These are phyloP conservation scores for Philantomba maxwellii DNA, from an alignment of 2,113 vertebrate species.

Conservation along the genomic window DNA sequence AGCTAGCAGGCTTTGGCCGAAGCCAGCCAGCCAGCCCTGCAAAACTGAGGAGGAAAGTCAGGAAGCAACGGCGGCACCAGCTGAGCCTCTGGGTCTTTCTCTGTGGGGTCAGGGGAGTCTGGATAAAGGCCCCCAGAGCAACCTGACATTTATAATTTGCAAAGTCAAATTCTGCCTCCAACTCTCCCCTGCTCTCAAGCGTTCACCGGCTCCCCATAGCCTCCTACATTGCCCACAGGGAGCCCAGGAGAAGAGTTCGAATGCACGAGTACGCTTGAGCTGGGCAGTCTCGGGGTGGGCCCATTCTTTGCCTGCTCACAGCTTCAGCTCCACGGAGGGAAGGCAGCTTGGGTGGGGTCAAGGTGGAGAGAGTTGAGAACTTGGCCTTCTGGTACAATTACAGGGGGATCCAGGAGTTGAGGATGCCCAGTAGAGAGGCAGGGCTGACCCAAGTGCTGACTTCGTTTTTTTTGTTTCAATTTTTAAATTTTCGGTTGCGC, in stretches of 20 bases:
- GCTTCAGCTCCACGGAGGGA: accelerated
- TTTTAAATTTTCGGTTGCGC: neutral
- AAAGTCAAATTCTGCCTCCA: neutral
- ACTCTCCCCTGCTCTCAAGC: neutral
- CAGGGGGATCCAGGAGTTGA: neutral
- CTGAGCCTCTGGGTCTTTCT: neutral
- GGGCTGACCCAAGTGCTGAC: accelerated
- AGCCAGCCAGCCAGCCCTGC: neutral
- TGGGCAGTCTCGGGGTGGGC: accelerated
- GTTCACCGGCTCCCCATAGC: neutral
- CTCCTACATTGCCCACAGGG: accelerated
- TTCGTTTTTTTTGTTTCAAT: no score
- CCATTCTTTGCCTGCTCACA: accelerated
- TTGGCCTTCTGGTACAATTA: neutral
- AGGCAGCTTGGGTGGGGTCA: accelerated
- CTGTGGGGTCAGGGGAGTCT: neutral
- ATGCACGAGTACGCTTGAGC: accelerated
- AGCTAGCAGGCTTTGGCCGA: accelerated
- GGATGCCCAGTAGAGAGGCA: accelerated
- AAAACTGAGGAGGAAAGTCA: neutral
- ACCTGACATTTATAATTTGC: neutral
- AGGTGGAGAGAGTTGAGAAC: neutral
- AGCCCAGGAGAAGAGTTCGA: neutral
- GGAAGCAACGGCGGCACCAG: neutral
- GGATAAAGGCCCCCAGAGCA: neutral